Conservation (phyloP, 2,888 invertebrate genomes). For the Melinaea marsaeus region DNA sequence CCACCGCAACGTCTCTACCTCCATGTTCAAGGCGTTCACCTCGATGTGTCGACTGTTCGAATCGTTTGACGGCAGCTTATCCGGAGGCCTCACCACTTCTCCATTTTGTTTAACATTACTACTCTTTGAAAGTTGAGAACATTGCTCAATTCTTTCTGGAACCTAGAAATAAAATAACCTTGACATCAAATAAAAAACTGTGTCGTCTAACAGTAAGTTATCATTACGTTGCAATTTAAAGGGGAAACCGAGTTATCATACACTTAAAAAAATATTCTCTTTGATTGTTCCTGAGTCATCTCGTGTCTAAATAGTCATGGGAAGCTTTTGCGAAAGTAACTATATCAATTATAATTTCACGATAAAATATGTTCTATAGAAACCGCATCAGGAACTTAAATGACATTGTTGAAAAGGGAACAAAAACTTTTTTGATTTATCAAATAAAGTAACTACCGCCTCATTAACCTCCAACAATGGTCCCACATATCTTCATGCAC, state of each 20-base stretch:
- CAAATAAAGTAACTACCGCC: constrained; percentile 14
- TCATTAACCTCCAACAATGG: constrained; percentile 23
- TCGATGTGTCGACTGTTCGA: constrained; percentile 56
- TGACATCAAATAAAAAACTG: constrained; percentile 36
- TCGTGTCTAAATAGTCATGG: constrained; percentile 32
- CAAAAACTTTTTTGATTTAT: constrained; percentile 7
- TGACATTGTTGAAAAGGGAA: background rate
- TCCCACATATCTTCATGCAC: constrained; percentile 17
- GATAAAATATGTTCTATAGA: background rate
- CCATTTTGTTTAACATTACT: constrained; percentile 48
- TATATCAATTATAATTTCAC: background rate
- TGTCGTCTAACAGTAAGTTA: constrained; percentile 34
- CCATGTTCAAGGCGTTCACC: constrained; percentile 78
- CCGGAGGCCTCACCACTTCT: constrained; percentile 48
- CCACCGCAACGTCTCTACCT: constrained; percentile 84
- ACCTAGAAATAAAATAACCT: constrained; percentile 50
- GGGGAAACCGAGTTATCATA: constrained; percentile 43
- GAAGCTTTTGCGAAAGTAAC: constrained; percentile 30
- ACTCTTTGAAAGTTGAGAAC: constrained; percentile 60
- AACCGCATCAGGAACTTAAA: background rate
- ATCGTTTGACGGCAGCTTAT: constrained; percentile 41
- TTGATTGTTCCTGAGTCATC: constrained; percentile 39
- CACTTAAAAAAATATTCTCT: constrained; percentile 44
- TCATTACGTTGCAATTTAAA: constrained; percentile 44
- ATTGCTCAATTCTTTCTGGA: constrained; percentile 62